Evolutionary conservation across 2,113 vertebrate species (phyloP).

Genomic region (Chionis minor): DNA sequence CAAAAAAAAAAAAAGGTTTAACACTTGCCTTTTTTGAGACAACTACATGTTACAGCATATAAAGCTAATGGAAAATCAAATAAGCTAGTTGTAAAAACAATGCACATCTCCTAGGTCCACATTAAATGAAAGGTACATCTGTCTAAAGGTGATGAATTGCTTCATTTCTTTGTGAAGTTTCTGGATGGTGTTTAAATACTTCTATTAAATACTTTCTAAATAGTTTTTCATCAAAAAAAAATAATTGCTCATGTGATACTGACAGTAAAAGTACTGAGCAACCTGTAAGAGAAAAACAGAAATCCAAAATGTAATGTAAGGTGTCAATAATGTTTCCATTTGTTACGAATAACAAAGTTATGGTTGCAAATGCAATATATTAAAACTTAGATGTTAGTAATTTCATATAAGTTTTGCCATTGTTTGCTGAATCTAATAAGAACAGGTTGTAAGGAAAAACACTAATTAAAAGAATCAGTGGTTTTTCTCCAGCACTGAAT

Average conservation of each 20-base stretch:
- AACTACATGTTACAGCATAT: neutral
- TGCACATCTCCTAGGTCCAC: neutral
- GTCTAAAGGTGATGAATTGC: neutral
- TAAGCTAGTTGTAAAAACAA: neutral
- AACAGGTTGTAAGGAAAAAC: neutral
- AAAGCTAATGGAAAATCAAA: neutral
- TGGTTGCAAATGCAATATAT: neutral
- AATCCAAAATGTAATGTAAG: neutral
- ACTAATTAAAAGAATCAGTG: neutral
- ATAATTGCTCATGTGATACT: neutral
- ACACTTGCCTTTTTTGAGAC: neutral
- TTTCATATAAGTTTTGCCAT: neutral
- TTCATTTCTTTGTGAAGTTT: neutral
- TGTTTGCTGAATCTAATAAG: neutral
- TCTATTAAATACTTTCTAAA: neutral
- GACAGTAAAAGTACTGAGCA: neutral
- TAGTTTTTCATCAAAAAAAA: neutral
- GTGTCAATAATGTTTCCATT: neutral
- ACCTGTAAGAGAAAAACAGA: neutral
- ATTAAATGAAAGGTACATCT: neutral
- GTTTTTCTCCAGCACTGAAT: constrained; percentile 13
- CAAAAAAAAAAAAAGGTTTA: neutral
- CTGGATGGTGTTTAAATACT: neutral
- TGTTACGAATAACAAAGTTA: neutral
- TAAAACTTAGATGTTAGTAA: neutral